Evolutionary conservation across 2,113 vertebrate species (phyloP), one percentile per base, ranked within the genome.

Genomic region (Aramus guarauna): DNA sequence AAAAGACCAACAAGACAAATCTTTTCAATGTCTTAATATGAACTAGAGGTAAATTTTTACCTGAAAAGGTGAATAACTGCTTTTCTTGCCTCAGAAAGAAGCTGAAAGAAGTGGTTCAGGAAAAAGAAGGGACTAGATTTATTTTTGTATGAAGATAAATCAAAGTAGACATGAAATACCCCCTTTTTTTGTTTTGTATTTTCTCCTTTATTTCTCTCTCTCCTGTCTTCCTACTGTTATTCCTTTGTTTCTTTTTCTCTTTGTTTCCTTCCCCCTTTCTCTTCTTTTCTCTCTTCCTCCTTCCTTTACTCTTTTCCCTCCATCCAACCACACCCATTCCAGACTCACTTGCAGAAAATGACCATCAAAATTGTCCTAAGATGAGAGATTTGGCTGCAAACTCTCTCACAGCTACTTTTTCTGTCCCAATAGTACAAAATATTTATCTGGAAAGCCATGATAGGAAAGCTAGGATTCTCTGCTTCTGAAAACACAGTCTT

Each of bases 401-500:
- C 4, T 79, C 43, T 66, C 26, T 75, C 21, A 32, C 18, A 96
- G 34, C 3, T 77, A 52, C 34, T 72, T 81, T 59, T 77, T 52
- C 52, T 41, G 30, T 82, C 43, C 66, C 73, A 73, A 4, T 14
- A 89, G 69, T 87, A 94, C 60, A 89, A 84, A 92, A 78, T 36
- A 85, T 75, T 73, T 90, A 91, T 82, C 91, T 53, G 78, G 74
- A 92, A 92, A 91, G 60, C 39, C 23, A 68, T 27, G 60, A 34
- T 52, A 91, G 58, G 59, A 81, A 84, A 78, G 68, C 56, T 48
- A 63, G 68, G 56, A 89, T 89, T 60, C 48, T 94, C 56, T 72
- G 48, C 9, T 60, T 91, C 93, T 95, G 90, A 89, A 94, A 92
- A 82, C 11, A n/a, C 2, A 26, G 76, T 37, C 94, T 96, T 97